A percentile compares a stretch with the other conserved stretches of the same genome.
phyloP scores from a whole-genome alignment of 2,797 vertebrate genomes.

The Lophius americanus region DNA sequence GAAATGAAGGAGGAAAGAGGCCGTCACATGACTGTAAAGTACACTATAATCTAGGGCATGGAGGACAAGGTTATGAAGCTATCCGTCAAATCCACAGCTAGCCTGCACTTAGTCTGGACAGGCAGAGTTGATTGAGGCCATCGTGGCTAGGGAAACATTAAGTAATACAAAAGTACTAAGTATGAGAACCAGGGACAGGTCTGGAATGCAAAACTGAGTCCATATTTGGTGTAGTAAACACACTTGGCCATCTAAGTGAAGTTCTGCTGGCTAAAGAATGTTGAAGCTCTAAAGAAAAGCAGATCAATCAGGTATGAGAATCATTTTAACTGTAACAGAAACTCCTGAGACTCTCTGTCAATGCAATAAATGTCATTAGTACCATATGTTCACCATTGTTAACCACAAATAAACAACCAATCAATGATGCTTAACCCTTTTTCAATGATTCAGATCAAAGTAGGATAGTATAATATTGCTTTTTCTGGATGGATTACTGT shows the following conservation, averaged over 20 bases:
- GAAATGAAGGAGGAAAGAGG: slow-evolving; percentile 28
- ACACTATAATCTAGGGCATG: slow-evolving; percentile 34
- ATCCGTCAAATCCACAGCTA: slow-evolving; percentile 56
- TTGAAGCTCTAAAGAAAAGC: slow-evolving; percentile 17
- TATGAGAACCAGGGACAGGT: slow-evolving; percentile 53
- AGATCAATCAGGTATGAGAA: slow-evolving; percentile 3
- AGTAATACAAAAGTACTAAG: slow-evolving; percentile 46
- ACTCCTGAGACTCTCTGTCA: background rate
- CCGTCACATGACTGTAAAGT: slow-evolving; percentile 25
- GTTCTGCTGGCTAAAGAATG: background rate
- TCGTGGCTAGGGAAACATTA: slow-evolving; percentile 47
- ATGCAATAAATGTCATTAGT: background rate
- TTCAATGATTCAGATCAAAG: no score
- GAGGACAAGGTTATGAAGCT: slow-evolving; percentile 28
- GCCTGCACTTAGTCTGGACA: slow-evolving; percentile 32
- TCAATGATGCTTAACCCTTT: background rate
- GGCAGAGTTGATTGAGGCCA: slow-evolving; percentile 40
- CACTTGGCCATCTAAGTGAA: slow-evolving; percentile 27
- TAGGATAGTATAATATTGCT: no score
- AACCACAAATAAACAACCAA: slow-evolving; percentile 23
- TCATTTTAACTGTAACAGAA: slow-evolving; percentile 15
- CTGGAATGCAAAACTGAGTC: slow-evolving; percentile 32
- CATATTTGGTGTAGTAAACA: background rate
- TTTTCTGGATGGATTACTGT: background rate
- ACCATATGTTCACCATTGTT: background rate